Evolutionary conservation across 2,113 vertebrate genomes (phyloP).

Genomic region (Centropristis striata): DNA sequence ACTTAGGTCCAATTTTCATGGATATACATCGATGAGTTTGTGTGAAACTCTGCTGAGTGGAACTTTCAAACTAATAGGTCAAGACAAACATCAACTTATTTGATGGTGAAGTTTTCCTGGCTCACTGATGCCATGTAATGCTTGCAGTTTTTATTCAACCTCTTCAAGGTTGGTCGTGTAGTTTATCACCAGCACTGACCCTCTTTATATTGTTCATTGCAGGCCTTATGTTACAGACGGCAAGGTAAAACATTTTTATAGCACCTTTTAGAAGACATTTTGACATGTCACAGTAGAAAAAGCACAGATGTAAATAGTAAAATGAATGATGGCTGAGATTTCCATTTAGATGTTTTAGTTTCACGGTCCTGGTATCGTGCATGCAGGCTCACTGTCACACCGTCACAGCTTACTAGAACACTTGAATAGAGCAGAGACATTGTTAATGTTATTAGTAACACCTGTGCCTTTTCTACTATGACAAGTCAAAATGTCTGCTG

Average conservation of each 20-base stretch:
- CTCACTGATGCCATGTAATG: background rate
- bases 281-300: background rate
- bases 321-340: background rate
- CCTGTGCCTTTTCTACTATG: background rate
- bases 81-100: background rate
- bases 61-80: background rate
- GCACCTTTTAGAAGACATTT: background rate
- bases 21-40: constrained; percentile 16
- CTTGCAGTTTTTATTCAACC: background rate
- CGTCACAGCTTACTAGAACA: background rate
- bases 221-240: background rate
- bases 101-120: background rate
- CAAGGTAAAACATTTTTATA: background rate
- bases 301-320: background rate
- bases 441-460: constrained; percentile 7
- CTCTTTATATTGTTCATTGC: background rate
- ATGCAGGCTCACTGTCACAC: background rate
- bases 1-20: background rate
- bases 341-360: background rate
- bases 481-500: background rate
- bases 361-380: background rate
- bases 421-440: background rate
- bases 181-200: background rate
- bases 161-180: background rate
- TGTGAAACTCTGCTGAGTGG: background rate